Evolutionary conservation across 2,113 vertebrate genomes (phyloP), one percentile per base, ranked within the genome.

Genomic region (Chroicocephalus ridibundus): DNA sequence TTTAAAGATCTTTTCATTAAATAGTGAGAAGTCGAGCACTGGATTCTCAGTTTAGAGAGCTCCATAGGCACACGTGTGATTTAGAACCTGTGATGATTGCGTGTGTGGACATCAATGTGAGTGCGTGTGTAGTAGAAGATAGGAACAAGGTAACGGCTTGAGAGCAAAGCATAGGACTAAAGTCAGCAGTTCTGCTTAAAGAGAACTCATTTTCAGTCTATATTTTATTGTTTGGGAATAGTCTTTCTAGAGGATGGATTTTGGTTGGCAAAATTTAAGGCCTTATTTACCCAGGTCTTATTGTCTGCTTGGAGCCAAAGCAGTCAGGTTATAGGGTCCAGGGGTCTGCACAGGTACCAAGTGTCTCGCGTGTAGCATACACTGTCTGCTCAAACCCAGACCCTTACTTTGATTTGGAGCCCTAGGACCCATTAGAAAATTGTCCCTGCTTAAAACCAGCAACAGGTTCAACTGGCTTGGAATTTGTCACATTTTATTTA

Each of bases 291-390:
- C 1, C 34, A 19, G 20, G 26, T 32, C 11, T 20, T 38, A 13
- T 5, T 60, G 11, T 13, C 6, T 62, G 34, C 8, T 7, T 80
- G 25, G 44, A 26, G 22, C 29, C 34, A 27, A 62, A 49, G 26
- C 9, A 44, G 54, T 27, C 29, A 38, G 47, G 31, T 36, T 44
- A 29, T 10, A 25, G 34, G 9, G 17, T 27, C 16, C 22, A 57
- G 47, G 51, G 65, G 1, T 34, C 71, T 60, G 62, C 15, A 7
- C 25, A 47, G 38, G 44, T 49, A 22, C 29, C 0, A 1, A 16
- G 26, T 6, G 6, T 47, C 47, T 44, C 14, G 3, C 14, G 1
- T 15, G 38, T 19, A 62, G 27, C 2, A 0, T 57, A 9, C 0
- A 1, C 0, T 0, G 13, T 44, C 80, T 66, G n/a, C 75, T 66